These are phyloP conservation scores for Momotus momota DNA, from an alignment of 2,797 vertebrate species.

Conservation along the genomic window DNA sequence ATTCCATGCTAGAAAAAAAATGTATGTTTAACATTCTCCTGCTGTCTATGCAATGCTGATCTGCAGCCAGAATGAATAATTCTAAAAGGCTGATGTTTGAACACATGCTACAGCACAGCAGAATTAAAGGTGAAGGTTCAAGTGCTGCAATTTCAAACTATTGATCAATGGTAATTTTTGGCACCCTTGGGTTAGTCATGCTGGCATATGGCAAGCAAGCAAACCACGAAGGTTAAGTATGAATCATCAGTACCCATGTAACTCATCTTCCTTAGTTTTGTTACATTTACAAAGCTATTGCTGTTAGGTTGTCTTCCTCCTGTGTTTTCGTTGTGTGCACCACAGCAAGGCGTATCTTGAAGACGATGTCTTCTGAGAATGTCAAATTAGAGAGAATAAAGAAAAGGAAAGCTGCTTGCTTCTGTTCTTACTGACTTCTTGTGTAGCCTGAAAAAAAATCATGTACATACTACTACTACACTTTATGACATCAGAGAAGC, in stretches of 20 bases:
- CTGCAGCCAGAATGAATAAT: constrained; percentile 66
- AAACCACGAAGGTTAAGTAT: constrained; percentile 61
- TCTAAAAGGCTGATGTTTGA: constrained; percentile 58
- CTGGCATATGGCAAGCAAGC: constrained; percentile 50
- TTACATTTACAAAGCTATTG: background rate
- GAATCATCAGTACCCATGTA: constrained; percentile 48
- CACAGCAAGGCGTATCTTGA: background rate
- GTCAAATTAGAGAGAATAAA: background rate
- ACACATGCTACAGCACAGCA: constrained; percentile 39
- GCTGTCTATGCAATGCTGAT: constrained; percentile 21
- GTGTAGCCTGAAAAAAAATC: background rate
- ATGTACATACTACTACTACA: background rate
- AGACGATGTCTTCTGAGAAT: background rate
- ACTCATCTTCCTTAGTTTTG: constrained; percentile 7
- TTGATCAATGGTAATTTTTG: constrained; percentile 74
- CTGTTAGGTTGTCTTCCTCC: background rate
- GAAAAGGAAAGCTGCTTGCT: background rate
- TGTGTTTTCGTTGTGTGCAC: background rate
- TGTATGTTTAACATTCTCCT: constrained; percentile 39
- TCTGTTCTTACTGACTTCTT: background rate
- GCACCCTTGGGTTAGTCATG: constrained; percentile 46
- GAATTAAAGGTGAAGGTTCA: constrained; percentile 72
- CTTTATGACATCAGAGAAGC: background rate
- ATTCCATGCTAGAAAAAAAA: background rate
- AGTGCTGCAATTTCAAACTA: constrained; percentile 73